A percentile compares a stretch with the other conserved stretches of the same genome.
These are phyloP conservation scores for Mythimna lalbum DNA, from an alignment of 2,888 invertebrate species.

Conservation along the genomic window DNA sequence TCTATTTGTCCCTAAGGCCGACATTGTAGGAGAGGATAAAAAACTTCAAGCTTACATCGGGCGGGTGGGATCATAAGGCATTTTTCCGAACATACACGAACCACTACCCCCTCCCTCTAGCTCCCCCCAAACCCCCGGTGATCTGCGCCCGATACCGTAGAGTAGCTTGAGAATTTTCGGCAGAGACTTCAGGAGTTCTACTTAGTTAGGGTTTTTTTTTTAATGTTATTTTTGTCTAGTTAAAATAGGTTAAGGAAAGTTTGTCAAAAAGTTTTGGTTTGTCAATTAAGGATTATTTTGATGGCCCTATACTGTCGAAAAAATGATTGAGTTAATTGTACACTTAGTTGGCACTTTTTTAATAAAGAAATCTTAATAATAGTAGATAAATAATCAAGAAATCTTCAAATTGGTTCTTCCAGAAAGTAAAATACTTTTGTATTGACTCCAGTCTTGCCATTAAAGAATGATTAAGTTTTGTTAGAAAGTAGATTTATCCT, in stretches of 20 bases:
- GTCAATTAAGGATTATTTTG: too few species aligned
- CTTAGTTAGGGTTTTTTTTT: background rate
- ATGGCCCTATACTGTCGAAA: background rate
- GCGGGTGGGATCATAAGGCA: slow-evolving; percentile 87
- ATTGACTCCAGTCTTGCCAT: background rate
- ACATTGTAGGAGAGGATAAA: slow-evolving; percentile 75
- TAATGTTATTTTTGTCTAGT: background rate
- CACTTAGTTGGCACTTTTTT: background rate
- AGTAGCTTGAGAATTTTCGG: slow-evolving; percentile 68
- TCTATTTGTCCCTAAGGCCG: slow-evolving; percentile 69
- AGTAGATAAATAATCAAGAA: background rate
- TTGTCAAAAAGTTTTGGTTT: too few species aligned
- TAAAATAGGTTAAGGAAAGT: too few species aligned
- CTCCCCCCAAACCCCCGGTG: slow-evolving; percentile 71
- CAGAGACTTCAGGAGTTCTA: slow-evolving; percentile 64
- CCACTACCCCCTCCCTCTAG: slow-evolving; percentile 64
- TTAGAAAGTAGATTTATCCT: background rate
- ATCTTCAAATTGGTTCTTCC: too few species aligned
- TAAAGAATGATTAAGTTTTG: background rate
- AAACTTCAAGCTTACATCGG: slow-evolving; percentile 77
- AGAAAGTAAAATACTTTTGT: too few species aligned
- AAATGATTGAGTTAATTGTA: background rate
- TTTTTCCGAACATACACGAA: slow-evolving; percentile 89
- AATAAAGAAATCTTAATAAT: background rate
- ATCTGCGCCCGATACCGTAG: slow-evolving; percentile 85